Conservation (phyloP, 1,140 invertebrate genomes). For the Zaprionus davidi region DNA sequence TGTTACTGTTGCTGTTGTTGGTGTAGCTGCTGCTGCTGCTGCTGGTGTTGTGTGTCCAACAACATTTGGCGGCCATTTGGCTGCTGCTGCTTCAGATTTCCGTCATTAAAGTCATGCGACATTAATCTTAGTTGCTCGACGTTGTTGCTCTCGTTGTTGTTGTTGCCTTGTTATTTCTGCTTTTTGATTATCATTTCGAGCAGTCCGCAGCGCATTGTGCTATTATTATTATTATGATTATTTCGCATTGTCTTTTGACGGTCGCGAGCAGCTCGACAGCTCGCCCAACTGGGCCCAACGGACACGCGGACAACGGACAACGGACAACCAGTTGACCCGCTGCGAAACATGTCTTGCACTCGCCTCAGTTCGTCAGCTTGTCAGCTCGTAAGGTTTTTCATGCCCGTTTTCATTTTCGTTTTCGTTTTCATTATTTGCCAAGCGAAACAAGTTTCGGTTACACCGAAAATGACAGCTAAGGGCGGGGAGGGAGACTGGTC, state of each 20-base stretch:
- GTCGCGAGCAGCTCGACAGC: constrained; percentile 1
- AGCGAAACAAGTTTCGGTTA: constrained; percentile 44
- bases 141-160: constrained; percentile 2
- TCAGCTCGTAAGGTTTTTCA: not conserved
- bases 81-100: constrained; percentile 46
- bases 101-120: constrained; percentile 59
- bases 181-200: constrained; percentile 25
- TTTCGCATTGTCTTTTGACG: constrained; percentile 52
- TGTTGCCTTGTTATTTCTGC: constrained; percentile 40
- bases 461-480: constrained; percentile 14
- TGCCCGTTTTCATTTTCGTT: constrained; percentile 21
- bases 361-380: not conserved
- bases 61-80: constrained; percentile 39
- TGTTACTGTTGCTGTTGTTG: not conserved
- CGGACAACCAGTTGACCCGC: constrained; percentile 45
- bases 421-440: constrained; percentile 36
- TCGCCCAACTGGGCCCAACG: constrained; percentile 22
- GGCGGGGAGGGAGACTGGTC: not conserved
- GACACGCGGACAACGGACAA: not conserved
- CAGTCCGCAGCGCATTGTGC: constrained; percentile 15
- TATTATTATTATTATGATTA: constrained; percentile 56
- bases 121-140: constrained; percentile 46
- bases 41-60: constrained; percentile 17
- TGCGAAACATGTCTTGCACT: constrained; percentile 32
- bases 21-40: not conserved